Evolutionary conservation across 2,888 invertebrate species (phyloP).

Genomic region (Agelastica alni): DNA sequence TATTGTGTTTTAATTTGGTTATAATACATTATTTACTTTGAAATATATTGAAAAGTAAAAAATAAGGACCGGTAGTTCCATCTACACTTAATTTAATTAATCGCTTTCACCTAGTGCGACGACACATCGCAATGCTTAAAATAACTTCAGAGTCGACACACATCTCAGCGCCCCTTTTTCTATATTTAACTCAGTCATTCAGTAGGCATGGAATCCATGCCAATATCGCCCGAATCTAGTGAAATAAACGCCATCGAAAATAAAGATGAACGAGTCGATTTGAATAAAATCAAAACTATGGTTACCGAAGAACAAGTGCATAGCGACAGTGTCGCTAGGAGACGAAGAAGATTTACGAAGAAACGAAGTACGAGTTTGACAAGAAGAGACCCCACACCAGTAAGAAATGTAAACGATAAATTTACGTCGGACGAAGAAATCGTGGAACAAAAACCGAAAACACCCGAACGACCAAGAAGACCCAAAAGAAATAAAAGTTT

Average conservation of each 20-base stretch:
- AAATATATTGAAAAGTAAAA: too few species aligned
- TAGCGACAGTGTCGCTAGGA: slow-evolving; percentile 62
- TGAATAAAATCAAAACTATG: slow-evolving; percentile 47
- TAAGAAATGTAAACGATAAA: slow-evolving; percentile 54
- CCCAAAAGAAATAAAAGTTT: slow-evolving; percentile 36
- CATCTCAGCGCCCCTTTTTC: slow-evolving; percentile 32
- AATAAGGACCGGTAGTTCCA: slow-evolving; percentile 1
- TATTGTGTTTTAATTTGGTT: too few species aligned
- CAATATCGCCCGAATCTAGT: slow-evolving; percentile 40
- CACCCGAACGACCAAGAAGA: slow-evolving; percentile 47
- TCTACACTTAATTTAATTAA: background rate
- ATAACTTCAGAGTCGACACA: slow-evolving; percentile 21
- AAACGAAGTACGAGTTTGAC: slow-evolving; percentile 60
- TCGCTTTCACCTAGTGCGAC: background rate
- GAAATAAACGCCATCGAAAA: slow-evolving; percentile 25
- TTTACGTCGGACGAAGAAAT: slow-evolving; percentile 53
- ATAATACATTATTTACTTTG: too few species aligned
- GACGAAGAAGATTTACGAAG: slow-evolving; percentile 66
- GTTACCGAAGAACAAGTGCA: slow-evolving; percentile 58
- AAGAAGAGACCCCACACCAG: slow-evolving; percentile 68
- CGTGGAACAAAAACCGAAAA: slow-evolving; percentile 43
- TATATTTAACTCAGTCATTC: slow-evolving; percentile 50
- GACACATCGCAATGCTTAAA: slow-evolving; percentile 28
- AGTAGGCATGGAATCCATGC: slow-evolving; percentile 50
- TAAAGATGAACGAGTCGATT: slow-evolving; percentile 33